Base-by-base conservation (phyloP, 2,797 vertebrate species). In the Acanthiza pusilla region DNA sequence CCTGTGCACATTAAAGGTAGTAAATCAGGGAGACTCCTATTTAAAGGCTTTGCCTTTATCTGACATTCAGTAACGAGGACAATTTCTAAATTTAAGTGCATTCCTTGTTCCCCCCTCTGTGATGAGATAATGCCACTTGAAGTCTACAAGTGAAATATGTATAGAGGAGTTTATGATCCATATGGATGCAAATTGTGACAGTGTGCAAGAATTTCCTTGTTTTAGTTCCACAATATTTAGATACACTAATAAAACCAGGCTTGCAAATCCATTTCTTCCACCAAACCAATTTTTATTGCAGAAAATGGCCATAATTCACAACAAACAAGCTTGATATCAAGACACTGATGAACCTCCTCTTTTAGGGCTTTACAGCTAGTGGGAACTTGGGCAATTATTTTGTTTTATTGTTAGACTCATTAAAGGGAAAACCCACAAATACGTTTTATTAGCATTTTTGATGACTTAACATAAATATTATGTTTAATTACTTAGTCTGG, bases 11-110 rank as follows among this genome's bases (percentile, higher is more conserved):
- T 96, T 97, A 96, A 97, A 97, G 96, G 93, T 51, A 97, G 96
- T 97, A 98, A 97, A 98, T 98, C 98, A 98, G 93, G 94, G 82
- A 91, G 80, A 95, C 93, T 96, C 85, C 91, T 89, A 77, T 96
- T 97, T 96, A 95, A 97, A 97, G 96, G 95, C 94, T 84, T 98
- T 36, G 97, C 96, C 97, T 97, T 97, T 97, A 96, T 97, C 97
- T 97, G 97, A 97, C 97, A 97, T 97, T 96, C 97, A 88, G 93
- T 88, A 97, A 97, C 66, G 83, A 97, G 97, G 96, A 97, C 79
- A 80, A 89, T 96, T 97, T 96, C 95, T 91, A 97, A 96, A 97
- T 96, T 95, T 95, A 92, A 95, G 86, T 96, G 85, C 92, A 81
- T 95, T 92, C 91, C 95, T 96, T 91, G 78, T 40, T 95, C 85